phyloP scores from a whole-genome alignment of 2,888 invertebrate genomes.

The Hedya salicella region DNA sequence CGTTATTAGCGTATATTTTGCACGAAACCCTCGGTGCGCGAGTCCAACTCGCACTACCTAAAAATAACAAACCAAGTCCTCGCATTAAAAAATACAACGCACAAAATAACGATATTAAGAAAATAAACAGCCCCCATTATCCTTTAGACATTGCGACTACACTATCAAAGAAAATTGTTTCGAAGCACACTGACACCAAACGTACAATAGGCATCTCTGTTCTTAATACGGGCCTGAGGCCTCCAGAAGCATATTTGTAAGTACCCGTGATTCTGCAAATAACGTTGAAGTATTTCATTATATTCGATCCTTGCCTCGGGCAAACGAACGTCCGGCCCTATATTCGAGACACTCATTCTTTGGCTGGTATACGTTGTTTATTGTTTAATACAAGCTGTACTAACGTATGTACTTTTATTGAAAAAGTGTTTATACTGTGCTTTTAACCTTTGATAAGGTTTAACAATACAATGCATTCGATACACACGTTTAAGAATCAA shows the following conservation, averaged over 20 bases:
- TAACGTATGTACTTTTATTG: slow-evolving; percentile 3
- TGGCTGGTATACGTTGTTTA: not conserved
- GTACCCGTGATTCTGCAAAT: slow-evolving; percentile 81
- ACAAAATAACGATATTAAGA: too few relatives aligned
- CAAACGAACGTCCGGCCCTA: slow-evolving; percentile 66
- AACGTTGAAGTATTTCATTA: slow-evolving; percentile 84
- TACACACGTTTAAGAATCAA: not conserved
- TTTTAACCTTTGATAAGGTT: slow-evolving; percentile 1
- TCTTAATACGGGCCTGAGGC: slow-evolving; percentile 77
- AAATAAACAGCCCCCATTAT: too few relatives aligned
- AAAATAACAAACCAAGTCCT: too few relatives aligned
- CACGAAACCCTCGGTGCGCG: too few relatives aligned
- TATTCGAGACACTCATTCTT: slow-evolving; percentile 76
- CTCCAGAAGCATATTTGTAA: slow-evolving; percentile 72
- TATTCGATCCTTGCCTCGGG: slow-evolving; percentile 81
- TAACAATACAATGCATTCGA: slow-evolving; percentile 1
- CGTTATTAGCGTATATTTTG: too few relatives aligned
- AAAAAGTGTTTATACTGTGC: slow-evolving; percentile 20
- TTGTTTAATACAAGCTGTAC: too few relatives aligned
- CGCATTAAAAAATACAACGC: too few relatives aligned
- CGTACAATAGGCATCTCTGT: not conserved
- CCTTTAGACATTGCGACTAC: too few relatives aligned
- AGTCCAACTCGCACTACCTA: too few relatives aligned
- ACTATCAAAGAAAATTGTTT: slow-evolving; percentile 49
- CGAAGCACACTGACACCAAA: slow-evolving; percentile 49